Conservation (phyloP, 1,140 invertebrate genomes). For the Euglossa dilemma region DNA sequence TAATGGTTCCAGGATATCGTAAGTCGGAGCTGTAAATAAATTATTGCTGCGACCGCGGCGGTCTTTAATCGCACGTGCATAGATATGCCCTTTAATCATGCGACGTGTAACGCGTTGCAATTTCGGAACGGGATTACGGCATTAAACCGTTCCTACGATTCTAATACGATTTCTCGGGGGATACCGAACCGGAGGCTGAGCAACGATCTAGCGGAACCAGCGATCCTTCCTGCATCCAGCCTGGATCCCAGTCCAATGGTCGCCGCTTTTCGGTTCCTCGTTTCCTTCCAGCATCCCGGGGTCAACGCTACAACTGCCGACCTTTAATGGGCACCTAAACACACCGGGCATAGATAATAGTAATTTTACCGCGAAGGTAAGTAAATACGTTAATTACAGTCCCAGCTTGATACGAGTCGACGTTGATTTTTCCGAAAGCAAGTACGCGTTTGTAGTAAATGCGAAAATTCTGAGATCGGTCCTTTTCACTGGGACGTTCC, state of each 20-base stretch:
- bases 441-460: too few relatives aligned
- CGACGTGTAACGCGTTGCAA: slow-evolving; percentile 44
- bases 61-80: slow-evolving; percentile 51
- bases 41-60: slow-evolving; percentile 55
- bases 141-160: not conserved
- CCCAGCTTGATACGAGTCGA: too few relatives aligned
- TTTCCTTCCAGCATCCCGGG: too few relatives aligned
- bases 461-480: too few relatives aligned
- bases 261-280: too few relatives aligned
- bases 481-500: too few relatives aligned
- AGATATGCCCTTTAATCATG: slow-evolving; percentile 51
- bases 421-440: too few relatives aligned
- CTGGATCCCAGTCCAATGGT: not conserved
- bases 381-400: too few relatives aligned
- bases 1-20: slow-evolving; percentile 61
- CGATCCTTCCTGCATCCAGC: not conserved
- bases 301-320: too few relatives aligned
- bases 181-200: not conserved
- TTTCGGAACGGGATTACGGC: slow-evolving; percentile 41
- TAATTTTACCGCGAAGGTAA: too few relatives aligned
- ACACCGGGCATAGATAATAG: too few relatives aligned
- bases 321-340: too few relatives aligned
- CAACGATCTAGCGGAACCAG: not conserved
- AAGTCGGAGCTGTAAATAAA: slow-evolving; percentile 62
- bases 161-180: slow-evolving; percentile 8